Evolutionary conservation across 2,797 vertebrate genomes (phyloP).

Genomic region (Diglossa cyanea): DNA sequence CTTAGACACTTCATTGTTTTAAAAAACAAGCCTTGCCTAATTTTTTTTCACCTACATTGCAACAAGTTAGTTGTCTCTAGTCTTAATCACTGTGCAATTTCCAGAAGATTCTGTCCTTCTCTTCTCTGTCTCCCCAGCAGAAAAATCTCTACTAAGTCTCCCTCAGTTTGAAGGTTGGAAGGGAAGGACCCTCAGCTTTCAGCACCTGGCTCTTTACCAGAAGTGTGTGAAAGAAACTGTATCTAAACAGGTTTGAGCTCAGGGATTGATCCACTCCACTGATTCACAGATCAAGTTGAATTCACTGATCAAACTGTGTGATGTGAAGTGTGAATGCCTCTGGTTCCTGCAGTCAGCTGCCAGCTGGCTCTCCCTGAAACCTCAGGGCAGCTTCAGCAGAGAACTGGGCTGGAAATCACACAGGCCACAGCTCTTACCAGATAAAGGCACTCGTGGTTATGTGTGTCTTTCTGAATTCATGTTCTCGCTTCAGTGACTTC

Average conservation of each 20-base stretch:
- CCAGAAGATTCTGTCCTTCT: background rate
- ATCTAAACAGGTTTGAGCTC: background rate
- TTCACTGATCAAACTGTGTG: background rate
- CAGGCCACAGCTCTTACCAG: background rate
- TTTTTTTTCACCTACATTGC: background rate
- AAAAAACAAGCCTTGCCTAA: background rate
- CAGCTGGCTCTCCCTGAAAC: background rate
- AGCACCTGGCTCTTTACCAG: background rate
- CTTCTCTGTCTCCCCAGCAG: background rate
- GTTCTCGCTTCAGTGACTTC: background rate
- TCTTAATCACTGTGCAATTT: fast-evolving
- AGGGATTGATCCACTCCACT: background rate
- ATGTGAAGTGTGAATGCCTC: background rate
- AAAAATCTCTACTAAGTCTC: background rate
- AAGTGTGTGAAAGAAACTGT: background rate
- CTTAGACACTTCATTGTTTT: background rate
- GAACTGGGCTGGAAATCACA: background rate
- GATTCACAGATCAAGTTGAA: background rate
- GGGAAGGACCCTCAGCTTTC: background rate
- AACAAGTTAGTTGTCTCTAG: background rate
- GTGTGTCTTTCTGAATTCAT: background rate
- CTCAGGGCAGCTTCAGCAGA: background rate
- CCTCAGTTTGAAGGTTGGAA: background rate
- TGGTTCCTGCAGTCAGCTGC: background rate
- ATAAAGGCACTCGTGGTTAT: fast-evolving